Percentiles rank a stretch among this genome's conserved stretches.
These are phyloP conservation scores for Caenorhabditis elegans DNA, from an alignment of 1,140 invertebrate species.

Conservation along the genomic window WBcel235 BX284602.5:4601001-4601500, in stretches of 20 bases:
- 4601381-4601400: background rate
- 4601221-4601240: background rate
- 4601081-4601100: no score
- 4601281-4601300: background rate
- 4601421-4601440: background rate
- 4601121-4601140: no score
- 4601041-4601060: no score
- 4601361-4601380: background rate
- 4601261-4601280: background rate
- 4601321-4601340: constrained; percentile 16
- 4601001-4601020: no score
- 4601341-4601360: background rate
- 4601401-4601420: background rate
- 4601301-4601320: background rate
- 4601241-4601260: background rate
- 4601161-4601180: no score
- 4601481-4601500: no score
- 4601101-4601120: no score
- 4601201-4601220: background rate
- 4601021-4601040: no score
- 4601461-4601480: background rate
- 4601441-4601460: background rate
- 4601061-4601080: no score
- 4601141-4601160: no score
- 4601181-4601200: no score